phyloP scores from a whole-genome alignment of 1,140 invertebrate species.

The Harlomillsia oculata region DNA sequence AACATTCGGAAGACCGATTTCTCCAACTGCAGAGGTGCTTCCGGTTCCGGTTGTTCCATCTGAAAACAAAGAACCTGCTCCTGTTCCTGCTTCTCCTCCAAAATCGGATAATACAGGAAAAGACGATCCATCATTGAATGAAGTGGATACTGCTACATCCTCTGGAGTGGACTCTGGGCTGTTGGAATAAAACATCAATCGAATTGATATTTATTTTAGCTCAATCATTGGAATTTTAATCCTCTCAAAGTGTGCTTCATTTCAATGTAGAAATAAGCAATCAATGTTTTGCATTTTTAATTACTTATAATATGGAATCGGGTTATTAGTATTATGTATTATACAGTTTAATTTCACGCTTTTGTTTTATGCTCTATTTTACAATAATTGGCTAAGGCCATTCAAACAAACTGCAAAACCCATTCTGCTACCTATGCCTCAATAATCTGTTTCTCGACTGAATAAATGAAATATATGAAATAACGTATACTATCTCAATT shows the following conservation, averaged over 20 bases:
- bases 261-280: not conserved
- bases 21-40: not conserved
- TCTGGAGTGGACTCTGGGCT: conserved; percentile 24
- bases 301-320: too few relatives aligned
- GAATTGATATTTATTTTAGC: not conserved
- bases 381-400: too few relatives aligned
- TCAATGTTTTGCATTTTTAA: not conserved
- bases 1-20: not conserved
- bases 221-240: too few relatives aligned
- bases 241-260: too few relatives aligned
- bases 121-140: conserved; percentile 28
- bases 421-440: too few relatives aligned
- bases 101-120: not conserved
- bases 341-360: too few relatives aligned
- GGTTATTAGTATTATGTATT: too few relatives aligned
- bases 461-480: too few relatives aligned
- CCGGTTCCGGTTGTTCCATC: not conserved
- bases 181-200: conserved; percentile 1
- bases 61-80: not conserved
- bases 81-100: not conserved
- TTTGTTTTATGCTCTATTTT: too few relatives aligned
- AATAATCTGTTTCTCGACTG: too few relatives aligned
- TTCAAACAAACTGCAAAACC: too few relatives aligned
- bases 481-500: too few relatives aligned
- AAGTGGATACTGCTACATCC: conserved; percentile 12